Percentiles rank a stretch among this genome's conserved stretches.
Evolutionary conservation across 2,113 vertebrate genomes (phyloP).

Genomic region (Gobio gobio): DNA sequence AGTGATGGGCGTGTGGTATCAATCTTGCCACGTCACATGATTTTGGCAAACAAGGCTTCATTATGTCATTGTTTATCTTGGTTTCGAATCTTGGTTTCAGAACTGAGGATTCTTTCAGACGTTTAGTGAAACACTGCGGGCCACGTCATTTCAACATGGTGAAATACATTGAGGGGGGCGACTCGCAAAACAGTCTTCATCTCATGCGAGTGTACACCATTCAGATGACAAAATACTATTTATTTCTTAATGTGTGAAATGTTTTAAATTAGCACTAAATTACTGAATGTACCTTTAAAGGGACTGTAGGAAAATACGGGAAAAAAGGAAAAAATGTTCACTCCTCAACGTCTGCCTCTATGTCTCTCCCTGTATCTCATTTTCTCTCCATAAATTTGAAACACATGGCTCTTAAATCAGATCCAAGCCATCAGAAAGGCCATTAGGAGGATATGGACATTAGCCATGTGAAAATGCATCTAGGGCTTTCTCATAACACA

Average conservation of each 20-base stretch:
- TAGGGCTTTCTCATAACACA: conserved; percentile 23
- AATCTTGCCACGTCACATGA: no score
- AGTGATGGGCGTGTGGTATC: no score
- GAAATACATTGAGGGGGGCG: no score
- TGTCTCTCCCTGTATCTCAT: background rate
- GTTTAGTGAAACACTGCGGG: no score
- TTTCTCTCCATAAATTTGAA: background rate
- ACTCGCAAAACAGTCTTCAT: background rate
- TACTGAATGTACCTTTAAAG: background rate
- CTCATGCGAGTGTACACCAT: background rate
- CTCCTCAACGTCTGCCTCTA: background rate
- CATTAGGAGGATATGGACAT: conserved; percentile 33
- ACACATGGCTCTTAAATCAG: conserved; percentile 3
- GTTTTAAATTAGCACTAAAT: background rate
- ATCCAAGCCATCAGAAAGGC: conserved; percentile 8
- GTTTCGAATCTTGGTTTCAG: no score
- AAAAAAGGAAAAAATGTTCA: background rate
- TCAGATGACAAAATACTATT: background rate
- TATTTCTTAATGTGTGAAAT: background rate
- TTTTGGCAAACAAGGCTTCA: no score
- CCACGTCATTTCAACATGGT: no score
- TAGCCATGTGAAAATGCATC: conserved; percentile 35
- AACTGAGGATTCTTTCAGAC: no score
- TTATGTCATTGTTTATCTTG: no score
- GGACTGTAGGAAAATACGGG: background rate